These are phyloP conservation scores for Drosophila bocqueti DNA, from an alignment of 1,140 invertebrate species.

Conservation along the genomic window DNA sequence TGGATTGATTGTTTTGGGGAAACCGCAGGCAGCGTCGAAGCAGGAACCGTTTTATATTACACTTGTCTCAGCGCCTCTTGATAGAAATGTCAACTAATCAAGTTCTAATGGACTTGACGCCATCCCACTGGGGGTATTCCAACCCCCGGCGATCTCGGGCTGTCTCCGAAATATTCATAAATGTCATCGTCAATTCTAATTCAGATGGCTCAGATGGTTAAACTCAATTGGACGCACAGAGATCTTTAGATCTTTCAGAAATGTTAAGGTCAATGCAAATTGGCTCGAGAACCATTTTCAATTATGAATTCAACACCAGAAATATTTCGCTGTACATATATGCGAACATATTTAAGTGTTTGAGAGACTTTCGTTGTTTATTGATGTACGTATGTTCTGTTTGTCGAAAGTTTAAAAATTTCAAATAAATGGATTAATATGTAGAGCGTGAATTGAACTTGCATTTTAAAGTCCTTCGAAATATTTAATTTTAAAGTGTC, in stretches of 20 bases:
- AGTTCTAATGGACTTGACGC: slow-evolving; percentile 12
- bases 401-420: slow-evolving; percentile 36
- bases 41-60: slow-evolving; percentile 63
- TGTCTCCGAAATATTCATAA: slow-evolving; percentile 75
- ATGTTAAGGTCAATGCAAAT: slow-evolving; percentile 76
- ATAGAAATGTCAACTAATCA: slow-evolving; percentile 53
- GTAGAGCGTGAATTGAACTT: slow-evolving; percentile 12
- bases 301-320: slow-evolving; percentile 7
- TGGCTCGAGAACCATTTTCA: slow-evolving; percentile 54
- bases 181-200: slow-evolving; percentile 76
- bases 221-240: slow-evolving; percentile 64
- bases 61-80: slow-evolving; percentile 18
- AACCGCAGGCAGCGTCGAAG: slow-evolving; percentile 42
- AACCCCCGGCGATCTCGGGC: slow-evolving; percentile 40
- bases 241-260: slow-evolving; percentile 47
- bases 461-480: slow-evolving; percentile 4
- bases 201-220: slow-evolving; percentile 37
- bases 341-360: slow-evolving; percentile 11
- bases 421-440: slow-evolving; percentile 30
- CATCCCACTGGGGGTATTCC: slow-evolving; percentile 16
- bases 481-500: slow-evolving; percentile 58
- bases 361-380: slow-evolving; percentile 29
- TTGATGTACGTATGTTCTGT: slow-evolving; percentile 41
- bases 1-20: slow-evolving; percentile 15
- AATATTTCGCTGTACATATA: slow-evolving; percentile 19